These are phyloP conservation scores for Altica lythri DNA, from an alignment of 2,888 invertebrate species.

Conservation along the genomic window DNA sequence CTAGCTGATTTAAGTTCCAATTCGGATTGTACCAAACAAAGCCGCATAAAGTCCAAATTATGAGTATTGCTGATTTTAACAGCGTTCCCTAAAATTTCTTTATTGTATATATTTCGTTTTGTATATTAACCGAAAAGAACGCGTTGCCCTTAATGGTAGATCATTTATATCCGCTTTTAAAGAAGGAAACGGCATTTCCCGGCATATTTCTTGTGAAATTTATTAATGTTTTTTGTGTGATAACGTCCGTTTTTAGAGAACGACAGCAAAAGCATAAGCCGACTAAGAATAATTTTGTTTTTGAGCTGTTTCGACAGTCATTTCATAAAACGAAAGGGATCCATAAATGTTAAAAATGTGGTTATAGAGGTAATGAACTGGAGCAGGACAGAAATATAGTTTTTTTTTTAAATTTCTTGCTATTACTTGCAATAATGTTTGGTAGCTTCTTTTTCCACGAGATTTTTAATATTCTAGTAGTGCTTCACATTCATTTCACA, in stretches of 20 bases:
- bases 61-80: neutral
- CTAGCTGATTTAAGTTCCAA: too few relatives aligned
- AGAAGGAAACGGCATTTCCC: constrained; percentile 5
- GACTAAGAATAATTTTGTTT: constrained; percentile 5
- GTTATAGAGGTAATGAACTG: neutral
- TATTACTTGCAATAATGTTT: too few relatives aligned
- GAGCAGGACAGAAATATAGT: too few relatives aligned
- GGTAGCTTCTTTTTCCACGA: too few relatives aligned
- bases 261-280: constrained; percentile 1
- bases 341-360: neutral
- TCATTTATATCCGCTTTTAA: constrained; percentile 5
- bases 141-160: constrained; percentile 8
- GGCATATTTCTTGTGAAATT: constrained; percentile 9
- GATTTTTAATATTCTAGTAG: too few relatives aligned
- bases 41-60: neutral
- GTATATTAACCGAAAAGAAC: neutral
- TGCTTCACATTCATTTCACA: too few relatives aligned
- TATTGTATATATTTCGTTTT: constrained; percentile 1
- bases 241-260: constrained; percentile 2
- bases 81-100: neutral
- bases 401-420: too few relatives aligned
- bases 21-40: neutral
- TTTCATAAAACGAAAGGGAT: neutral
- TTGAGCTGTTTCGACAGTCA: neutral
- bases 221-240: constrained; percentile 15